Evolutionary conservation across 2,113 vertebrate species (phyloP), one percentile per base, ranked within the genome.

Genomic region (Actenoides lindsayi): DNA sequence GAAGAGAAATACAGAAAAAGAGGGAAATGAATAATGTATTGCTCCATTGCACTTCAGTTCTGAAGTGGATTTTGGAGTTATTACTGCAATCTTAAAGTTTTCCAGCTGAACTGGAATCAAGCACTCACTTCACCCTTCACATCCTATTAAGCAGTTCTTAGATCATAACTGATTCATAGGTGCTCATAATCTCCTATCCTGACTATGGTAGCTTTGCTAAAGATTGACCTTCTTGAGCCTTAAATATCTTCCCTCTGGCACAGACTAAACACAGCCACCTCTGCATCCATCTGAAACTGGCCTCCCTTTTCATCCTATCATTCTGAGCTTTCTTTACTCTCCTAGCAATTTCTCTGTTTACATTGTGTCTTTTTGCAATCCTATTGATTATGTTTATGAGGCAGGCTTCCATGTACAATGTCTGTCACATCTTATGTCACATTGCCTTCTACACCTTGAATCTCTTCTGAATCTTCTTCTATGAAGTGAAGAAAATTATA

Each of bases 31-130:
- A 89, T 94, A 94, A 91, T 84, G 46, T 81, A 75, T 87, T 87
- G n/a, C 51, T 94, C 74, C 89, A 89, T 51, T 89, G 86, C 88
- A 89, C 51, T 89, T 87, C 65, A 89, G 42, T 84, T 87, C 42
- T 81, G 41, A 87, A 92, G 73, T 84, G 30, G 80, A 84, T 94
- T 88, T 85, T 92, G 69, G 42, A 94, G 79, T 92, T 91, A 91
- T 81, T 93, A 83, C 30, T 42, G 27, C 73, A 89, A 56, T 91
- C 44, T 71, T 48, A 48, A 92, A 89, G 35, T 97, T 95, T 95
- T 95, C 91, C 48, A 94, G 13, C 91, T 78, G 73, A 94, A 89
- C 48, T 89, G 69, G 42, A 94, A 94, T 91, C 87, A 91, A 94
- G 62, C 35, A 41, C 27, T 89, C 65, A 41, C 74, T 96, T 95